Conservation (phyloP, 2,888 invertebrate species). For the Aleiodes testaceus region DNA sequence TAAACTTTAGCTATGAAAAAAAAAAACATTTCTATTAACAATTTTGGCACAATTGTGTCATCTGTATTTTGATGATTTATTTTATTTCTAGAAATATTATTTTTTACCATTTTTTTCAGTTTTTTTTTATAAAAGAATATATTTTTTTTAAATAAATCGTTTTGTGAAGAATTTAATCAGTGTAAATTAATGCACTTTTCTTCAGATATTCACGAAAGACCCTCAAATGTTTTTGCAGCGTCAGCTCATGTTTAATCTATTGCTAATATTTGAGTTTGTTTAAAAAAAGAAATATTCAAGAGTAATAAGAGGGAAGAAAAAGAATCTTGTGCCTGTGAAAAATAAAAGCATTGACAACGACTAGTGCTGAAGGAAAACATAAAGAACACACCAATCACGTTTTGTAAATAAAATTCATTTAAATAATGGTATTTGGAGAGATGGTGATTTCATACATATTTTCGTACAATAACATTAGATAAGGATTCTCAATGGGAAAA, state of each 20-base stretch:
- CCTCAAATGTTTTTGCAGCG: slow-evolving; percentile 3
- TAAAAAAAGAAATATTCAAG: too few relatives aligned
- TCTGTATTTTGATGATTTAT: neutral
- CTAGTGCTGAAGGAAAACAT: neutral
- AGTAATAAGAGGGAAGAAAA: neutral
- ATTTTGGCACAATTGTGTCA: slow-evolving; percentile 8
- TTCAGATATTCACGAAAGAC: neutral
- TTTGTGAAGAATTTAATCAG: neutral
- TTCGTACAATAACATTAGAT: neutral
- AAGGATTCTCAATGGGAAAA: neutral
- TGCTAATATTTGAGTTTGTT: slow-evolving; percentile 10
- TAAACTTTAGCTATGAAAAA: neutral
- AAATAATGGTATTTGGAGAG: slow-evolving; percentile 25
- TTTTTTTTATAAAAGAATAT: neutral
- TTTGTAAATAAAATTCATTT: slow-evolving; percentile 27
- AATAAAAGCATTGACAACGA: slow-evolving; percentile 5
- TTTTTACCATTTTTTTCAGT: neutral
- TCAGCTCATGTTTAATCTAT: slow-evolving; percentile 10
- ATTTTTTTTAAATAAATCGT: neutral
- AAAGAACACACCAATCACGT: slow-evolving; percentile 6
- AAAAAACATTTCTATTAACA: neutral
- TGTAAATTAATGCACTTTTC: too few relatives aligned
- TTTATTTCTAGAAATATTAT: neutral
- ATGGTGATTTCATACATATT: slow-evolving; percentile 6
- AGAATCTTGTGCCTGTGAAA: slow-evolving; percentile 6